These are phyloP conservation scores for Drosophila parabipectinata DNA, from an alignment of 1,140 invertebrate genomes.

Conservation along the genomic window DNA sequence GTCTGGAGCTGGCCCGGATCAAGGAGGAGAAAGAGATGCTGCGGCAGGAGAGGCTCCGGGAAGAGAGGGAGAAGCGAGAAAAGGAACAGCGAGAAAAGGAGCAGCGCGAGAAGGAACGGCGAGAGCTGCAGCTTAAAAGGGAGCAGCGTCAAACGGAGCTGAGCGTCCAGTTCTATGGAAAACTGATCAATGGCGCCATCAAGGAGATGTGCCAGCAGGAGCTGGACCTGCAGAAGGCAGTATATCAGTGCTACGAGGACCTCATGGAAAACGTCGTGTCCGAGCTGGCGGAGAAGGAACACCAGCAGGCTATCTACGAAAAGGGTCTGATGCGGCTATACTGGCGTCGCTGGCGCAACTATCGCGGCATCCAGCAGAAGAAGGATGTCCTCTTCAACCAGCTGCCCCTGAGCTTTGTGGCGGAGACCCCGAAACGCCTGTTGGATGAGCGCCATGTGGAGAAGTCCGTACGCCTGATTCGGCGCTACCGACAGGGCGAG, in stretches of 20 bases:
- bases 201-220: conserved; percentile 28
- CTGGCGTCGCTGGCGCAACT: conserved; percentile 56
- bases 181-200: conserved; percentile 24
- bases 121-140: conserved; percentile 2
- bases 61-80: background rate
- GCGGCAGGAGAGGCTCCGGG: background rate
- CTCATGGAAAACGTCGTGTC: conserved; percentile 56
- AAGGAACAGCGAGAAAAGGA: background rate
- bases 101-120: background rate
- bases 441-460: conserved; percentile 14
- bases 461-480: conserved; percentile 54
- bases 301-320: conserved; percentile 37
- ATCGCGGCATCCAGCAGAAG: conserved; percentile 45
- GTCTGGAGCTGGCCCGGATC: conserved; percentile 5
- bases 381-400: conserved; percentile 52
- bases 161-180: conserved; percentile 24
- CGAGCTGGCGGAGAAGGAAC: background rate
- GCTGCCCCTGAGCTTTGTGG: conserved; percentile 56
- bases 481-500: conserved; percentile 71
- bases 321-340: conserved; percentile 42
- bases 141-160: background rate
- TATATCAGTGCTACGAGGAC: conserved; percentile 22
- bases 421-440: conserved; percentile 9
- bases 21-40: background rate
- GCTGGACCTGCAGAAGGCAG: background rate